phyloP scores from a whole-genome alignment of 2,888 invertebrate species.

The Ormyrus thymus region DNA sequence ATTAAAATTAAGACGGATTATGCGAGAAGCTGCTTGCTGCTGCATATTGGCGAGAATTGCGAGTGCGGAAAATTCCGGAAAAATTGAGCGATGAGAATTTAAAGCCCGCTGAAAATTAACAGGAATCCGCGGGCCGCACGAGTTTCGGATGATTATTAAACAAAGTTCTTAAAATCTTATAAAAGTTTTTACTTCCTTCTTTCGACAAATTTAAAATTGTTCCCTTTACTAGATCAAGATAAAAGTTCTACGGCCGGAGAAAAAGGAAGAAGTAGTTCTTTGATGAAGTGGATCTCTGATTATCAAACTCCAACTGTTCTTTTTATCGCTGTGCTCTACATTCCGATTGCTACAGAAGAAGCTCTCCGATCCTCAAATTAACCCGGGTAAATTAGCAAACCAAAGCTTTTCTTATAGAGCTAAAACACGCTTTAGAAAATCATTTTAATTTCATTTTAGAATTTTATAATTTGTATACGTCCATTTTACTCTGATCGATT shows the following conservation, averaged over 20 bases:
- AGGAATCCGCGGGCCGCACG: neutral
- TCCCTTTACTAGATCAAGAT: neutral
- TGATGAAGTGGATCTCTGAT: slow-evolving; percentile 16
- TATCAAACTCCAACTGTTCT: neutral
- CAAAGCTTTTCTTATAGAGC: slow-evolving; percentile 2
- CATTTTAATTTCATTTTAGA: no score
- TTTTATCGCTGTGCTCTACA: neutral
- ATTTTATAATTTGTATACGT: no score
- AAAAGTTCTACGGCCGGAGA: neutral
- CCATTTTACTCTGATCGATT: no score
- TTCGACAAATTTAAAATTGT: slow-evolving; percentile 26
- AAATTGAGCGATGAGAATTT: no score
- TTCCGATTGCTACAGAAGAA: neutral
- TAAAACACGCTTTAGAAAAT: neutral
- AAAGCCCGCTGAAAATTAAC: no score
- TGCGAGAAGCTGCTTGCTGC: no score
- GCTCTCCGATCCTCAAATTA: neutral
- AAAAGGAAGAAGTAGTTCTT: slow-evolving; percentile 1
- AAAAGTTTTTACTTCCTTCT: slow-evolving; percentile 6
- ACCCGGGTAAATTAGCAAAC: neutral
- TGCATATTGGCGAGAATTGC: no score
- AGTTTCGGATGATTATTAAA: slow-evolving; percentile 15
- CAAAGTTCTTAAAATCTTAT: slow-evolving; percentile 14
- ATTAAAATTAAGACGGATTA: no score
- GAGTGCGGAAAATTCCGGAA: no score